Percentiles rank a stretch among this genome's conserved stretches.
Conservation (phyloP, 2,888 invertebrate genomes). For the Ochropacha duplaris region DNA sequence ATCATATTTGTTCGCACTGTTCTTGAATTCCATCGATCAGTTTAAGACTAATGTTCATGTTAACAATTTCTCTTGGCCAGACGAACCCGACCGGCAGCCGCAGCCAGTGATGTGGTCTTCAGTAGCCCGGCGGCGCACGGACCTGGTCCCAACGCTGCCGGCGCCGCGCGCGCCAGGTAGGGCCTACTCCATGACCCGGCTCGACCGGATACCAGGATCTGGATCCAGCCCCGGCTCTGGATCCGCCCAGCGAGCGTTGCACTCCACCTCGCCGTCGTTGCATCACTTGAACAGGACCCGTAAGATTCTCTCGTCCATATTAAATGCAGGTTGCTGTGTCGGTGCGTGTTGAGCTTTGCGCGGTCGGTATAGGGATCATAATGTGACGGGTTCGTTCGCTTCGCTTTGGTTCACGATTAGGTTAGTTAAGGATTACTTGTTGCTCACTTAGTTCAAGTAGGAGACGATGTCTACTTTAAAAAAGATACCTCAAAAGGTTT, state of each 20-base stretch:
- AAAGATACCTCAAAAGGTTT: no score
- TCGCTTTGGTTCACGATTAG: neutral
- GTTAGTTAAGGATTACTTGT: no score
- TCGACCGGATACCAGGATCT: constrained; percentile 83
- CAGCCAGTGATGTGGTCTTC: constrained; percentile 87
- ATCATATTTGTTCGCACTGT: no score
- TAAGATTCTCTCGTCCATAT: constrained; percentile 38
- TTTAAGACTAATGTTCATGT: no score
- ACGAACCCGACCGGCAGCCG: constrained; percentile 69
- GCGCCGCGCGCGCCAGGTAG: constrained; percentile 84
- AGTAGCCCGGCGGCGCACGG: constrained; percentile 93
- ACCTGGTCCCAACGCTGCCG: constrained; percentile 95
- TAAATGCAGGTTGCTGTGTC: neutral
- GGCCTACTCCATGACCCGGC: constrained; percentile 96
- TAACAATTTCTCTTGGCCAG: constrained; percentile 33
- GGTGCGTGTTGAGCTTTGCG: neutral
- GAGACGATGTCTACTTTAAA: no score
- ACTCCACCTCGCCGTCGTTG: constrained; percentile 58
- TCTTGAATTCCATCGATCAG: no score
- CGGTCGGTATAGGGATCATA: neutral
- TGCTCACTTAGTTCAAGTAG: neutral
- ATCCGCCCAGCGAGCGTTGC: constrained; percentile 23
- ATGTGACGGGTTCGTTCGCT: neutral
- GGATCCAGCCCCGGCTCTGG: constrained; percentile 37
- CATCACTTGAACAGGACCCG: constrained; percentile 69